phyloP scores from a whole-genome alignment of 2,113 vertebrate species.

The Semicossyphus pulcher region DNA sequence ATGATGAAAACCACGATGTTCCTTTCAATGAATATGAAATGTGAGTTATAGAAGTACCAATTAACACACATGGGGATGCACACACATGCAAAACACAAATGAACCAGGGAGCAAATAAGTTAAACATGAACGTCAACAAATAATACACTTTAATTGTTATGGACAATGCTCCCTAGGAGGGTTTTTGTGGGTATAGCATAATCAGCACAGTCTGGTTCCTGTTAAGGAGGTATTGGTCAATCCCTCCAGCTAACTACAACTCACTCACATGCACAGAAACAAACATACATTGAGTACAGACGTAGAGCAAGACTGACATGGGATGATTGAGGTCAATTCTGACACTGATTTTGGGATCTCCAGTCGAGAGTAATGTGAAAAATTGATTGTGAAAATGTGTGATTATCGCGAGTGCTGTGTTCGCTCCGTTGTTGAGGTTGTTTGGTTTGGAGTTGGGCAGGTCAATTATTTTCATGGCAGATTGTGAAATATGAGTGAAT shows the following conservation, averaged over 20 bases:
- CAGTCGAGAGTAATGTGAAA: not conserved
- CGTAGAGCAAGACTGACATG: not conserved
- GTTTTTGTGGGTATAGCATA: constrained; percentile 53
- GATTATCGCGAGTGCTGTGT: not conserved
- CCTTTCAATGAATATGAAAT: constrained; percentile 23
- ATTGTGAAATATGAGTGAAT: constrained; percentile 18
- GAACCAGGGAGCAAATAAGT: not conserved
- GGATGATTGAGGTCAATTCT: not conserved
- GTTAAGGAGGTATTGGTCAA: constrained; percentile 71
- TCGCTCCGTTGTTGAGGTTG: not conserved
- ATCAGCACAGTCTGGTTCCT: constrained; percentile 69
- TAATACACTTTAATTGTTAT: constrained; percentile 31
- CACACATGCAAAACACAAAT: constrained; percentile 17
- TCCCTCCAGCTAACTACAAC: constrained; percentile 48
- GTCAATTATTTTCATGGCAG: not conserved
- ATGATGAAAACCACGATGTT: constrained; percentile 17
- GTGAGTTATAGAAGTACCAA: constrained; percentile 13
- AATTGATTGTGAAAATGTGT: not conserved
- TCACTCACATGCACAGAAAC: not conserved
- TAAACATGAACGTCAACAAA: constrained; percentile 29
- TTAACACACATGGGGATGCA: not conserved
- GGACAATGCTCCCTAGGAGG: constrained; percentile 51
- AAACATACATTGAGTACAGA: not conserved
- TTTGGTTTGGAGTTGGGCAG: not conserved
- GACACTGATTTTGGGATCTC: too few relatives aligned